These are phyloP conservation scores for Dromaius novaehollandiae DNA, from an alignment of 2,113 vertebrate species.

Conservation along the genomic window DNA sequence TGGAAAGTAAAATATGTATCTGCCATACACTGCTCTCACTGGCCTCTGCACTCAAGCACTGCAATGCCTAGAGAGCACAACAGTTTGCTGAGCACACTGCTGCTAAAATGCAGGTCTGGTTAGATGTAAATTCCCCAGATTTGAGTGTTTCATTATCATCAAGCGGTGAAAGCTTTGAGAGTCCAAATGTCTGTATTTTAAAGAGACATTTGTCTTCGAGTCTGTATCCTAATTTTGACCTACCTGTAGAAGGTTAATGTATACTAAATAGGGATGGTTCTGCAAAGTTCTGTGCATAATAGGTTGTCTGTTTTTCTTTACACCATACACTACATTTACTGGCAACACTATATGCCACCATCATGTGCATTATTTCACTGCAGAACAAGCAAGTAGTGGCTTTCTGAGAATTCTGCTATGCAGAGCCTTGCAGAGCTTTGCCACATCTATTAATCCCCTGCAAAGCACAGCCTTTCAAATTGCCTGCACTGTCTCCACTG, in stretches of 20 bases:
- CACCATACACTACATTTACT: neutral
- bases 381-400: neutral
- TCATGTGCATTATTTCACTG: neutral
- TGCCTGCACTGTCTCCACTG: neutral
- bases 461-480: neutral
- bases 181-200: neutral
- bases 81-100: neutral
- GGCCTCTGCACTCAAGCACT: neutral
- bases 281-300: neutral
- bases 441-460: neutral
- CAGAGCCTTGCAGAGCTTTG: neutral
- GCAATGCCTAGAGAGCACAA: neutral
- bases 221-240: neutral
- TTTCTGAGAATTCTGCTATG: neutral
- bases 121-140: neutral
- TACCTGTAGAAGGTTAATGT: conserved; percentile 9
- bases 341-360: neutral
- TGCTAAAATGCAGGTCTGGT: neutral
- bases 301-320: neutral
- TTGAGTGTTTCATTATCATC: neutral
- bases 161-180: neutral
- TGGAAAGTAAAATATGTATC: neutral
- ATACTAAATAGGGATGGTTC: neutral
- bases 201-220: neutral
- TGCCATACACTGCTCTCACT: neutral